phyloP scores from a whole-genome alignment of 2,797 vertebrate species.

The Coccyzus lansbergi region DNA sequence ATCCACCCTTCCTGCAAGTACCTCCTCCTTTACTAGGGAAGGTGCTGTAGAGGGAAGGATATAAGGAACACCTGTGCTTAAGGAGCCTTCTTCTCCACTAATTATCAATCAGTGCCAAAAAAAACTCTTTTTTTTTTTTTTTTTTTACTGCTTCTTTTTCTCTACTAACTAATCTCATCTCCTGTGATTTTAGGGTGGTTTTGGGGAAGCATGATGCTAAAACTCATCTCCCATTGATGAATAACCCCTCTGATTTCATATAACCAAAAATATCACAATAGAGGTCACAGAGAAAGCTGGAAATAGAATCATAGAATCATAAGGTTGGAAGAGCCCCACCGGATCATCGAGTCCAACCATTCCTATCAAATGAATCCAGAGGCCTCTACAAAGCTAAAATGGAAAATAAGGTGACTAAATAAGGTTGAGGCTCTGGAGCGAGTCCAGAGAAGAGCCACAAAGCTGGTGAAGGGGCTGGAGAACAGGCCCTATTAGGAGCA shows the following conservation, averaged over 20 bases:
- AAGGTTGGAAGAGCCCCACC: no score
- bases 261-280: not conserved
- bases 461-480: no score
- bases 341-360: no score
- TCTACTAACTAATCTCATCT: not conserved
- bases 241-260: not conserved
- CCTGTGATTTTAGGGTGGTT: not conserved
- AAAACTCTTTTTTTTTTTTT: no score
- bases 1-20: not conserved
- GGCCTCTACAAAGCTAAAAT: not conserved
- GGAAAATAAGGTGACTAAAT: not conserved
- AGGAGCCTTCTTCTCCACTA: not conserved
- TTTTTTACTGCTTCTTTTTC: not conserved
- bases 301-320: no score
- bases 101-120: not conserved
- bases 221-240: not conserved
- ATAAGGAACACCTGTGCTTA: not conserved
- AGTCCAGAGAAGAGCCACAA: no score
- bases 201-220: not conserved
- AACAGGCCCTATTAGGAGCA: no score
- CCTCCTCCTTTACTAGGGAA: not conserved
- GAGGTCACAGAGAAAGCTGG: not conserved
- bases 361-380: no score
- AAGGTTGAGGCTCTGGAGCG: no score
- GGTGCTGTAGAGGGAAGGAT: fast-evolving